These are phyloP conservation scores for Melinaea marsaeus DNA, from an alignment of 2,888 invertebrate species.

Conservation along the genomic window DNA sequence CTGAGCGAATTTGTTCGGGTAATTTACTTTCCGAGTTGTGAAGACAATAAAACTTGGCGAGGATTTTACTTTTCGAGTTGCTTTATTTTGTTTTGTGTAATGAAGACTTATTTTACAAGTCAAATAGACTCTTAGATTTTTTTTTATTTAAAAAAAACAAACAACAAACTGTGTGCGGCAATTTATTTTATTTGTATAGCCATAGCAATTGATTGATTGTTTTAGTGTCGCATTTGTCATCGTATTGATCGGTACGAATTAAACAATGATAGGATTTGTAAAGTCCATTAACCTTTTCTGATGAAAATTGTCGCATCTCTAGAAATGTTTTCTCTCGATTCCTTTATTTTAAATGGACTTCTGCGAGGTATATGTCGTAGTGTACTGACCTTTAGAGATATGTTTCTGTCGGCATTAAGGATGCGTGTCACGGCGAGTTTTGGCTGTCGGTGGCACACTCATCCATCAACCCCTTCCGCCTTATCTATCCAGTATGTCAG, in stretches of 20 bases:
- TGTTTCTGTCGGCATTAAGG: slow-evolving; percentile 53
- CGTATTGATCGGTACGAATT: background rate
- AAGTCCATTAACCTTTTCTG: slow-evolving; percentile 3
- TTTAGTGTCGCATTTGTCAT: background rate
- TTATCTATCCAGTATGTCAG: slow-evolving; percentile 35
- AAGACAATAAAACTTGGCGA: slow-evolving; percentile 72
- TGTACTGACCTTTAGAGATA: slow-evolving; percentile 24
- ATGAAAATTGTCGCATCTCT: background rate
- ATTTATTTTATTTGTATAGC: slow-evolving; percentile 11
- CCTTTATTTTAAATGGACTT: background rate
- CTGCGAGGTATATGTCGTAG: background rate
- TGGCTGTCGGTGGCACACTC: slow-evolving; percentile 55
- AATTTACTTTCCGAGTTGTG: slow-evolving; percentile 73
- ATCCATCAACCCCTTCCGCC: slow-evolving; percentile 64
- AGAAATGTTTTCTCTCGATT: background rate
- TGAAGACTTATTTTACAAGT: slow-evolving; percentile 58
- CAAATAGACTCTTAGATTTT: slow-evolving; percentile 38
- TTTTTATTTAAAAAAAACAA: slow-evolving; percentile 24
- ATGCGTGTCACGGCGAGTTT: slow-evolving; percentile 55
- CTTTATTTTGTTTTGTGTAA: slow-evolving; percentile 61
- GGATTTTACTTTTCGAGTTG: slow-evolving; percentile 55
- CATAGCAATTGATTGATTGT: slow-evolving; percentile 10
- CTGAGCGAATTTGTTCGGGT: slow-evolving; percentile 73
- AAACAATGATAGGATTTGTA: background rate
- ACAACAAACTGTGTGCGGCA: slow-evolving; percentile 15